These are phyloP conservation scores for Gila orcuttii DNA, from an alignment of 2,113 vertebrate species.

Conservation along the genomic window DNA sequence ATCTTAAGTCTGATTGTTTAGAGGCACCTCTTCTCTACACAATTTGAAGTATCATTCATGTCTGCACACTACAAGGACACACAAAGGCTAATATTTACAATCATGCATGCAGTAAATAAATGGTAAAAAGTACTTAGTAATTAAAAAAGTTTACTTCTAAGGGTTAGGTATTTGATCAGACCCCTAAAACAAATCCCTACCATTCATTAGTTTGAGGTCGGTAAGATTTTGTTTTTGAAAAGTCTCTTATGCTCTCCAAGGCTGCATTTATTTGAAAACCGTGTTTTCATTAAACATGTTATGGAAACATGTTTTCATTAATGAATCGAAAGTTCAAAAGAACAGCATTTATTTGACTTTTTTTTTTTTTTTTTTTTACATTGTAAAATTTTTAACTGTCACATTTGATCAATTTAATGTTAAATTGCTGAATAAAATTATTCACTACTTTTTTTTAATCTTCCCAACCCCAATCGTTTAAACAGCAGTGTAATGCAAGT, in stretches of 20 bases:
- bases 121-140: not conserved
- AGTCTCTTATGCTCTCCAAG: too few species aligned
- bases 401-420: too few species aligned
- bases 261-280: too few species aligned
- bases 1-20: not conserved
- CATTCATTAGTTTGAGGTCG: not conserved
- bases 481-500: not conserved
- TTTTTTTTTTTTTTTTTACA: too few species aligned
- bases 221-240: not conserved
- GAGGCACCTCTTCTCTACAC: not conserved
- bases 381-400: too few species aligned
- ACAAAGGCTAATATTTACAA: not conserved
- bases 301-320: too few species aligned
- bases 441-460: not conserved
- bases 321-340: too few species aligned
- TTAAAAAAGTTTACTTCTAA: not conserved
- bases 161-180: not conserved
- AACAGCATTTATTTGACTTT: too few species aligned
- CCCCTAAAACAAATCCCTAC: not conserved
- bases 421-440: not conserved
- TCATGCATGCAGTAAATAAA: not conserved
- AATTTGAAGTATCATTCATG: not conserved
- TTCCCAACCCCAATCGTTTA: not conserved
- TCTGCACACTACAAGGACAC: too few species aligned
- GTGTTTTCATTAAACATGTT: too few species aligned